Conservation (phyloP, 30 jellyfish, hydroid and myxozoan genomes). For the Morbakka virulenta region DNA sequence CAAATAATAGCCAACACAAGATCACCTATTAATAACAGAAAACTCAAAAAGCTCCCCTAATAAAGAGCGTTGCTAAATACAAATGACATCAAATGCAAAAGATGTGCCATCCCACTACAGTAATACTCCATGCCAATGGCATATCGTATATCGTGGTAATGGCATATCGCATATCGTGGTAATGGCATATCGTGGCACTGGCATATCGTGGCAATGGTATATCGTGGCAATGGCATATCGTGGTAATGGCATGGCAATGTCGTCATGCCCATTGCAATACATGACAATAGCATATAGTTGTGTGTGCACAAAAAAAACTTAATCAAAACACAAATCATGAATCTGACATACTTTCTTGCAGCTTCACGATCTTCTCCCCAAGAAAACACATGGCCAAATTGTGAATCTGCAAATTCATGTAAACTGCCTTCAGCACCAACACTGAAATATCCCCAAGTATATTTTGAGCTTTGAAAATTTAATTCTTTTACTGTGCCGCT, state of each 20-base stretch:
- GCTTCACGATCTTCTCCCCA: slow-evolving; percentile 93
- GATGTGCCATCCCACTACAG: no score
- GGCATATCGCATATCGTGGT: no score
- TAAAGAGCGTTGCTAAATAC: no score
- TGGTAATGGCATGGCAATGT: background rate
- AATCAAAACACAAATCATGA: background rate
- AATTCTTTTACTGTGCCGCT: slow-evolving; percentile 89
- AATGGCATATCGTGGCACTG: no score
- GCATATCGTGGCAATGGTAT: no score
- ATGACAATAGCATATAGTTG: background rate
- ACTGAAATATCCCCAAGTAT: slow-evolving; percentile 97
- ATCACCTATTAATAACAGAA: no score
- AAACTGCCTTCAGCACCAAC: slow-evolving; percentile 94
- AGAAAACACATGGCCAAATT: slow-evolving; percentile 94
- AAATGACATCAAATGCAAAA: no score
- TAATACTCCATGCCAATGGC: no score
- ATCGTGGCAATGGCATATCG: background rate
- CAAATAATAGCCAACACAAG: no score
- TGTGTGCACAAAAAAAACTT: background rate
- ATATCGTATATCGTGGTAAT: no score
- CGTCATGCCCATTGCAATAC: background rate
- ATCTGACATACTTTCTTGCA: slow-evolving; percentile 82
- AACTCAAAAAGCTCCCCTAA: no score
- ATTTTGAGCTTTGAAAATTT: slow-evolving; percentile 82
- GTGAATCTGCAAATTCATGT: slow-evolving; percentile 96